Percentiles rank a stretch among this genome's conserved stretches.
Conservation (phyloP, 2,113 vertebrate genomes). For the Sylvia atricapilla region DNA sequence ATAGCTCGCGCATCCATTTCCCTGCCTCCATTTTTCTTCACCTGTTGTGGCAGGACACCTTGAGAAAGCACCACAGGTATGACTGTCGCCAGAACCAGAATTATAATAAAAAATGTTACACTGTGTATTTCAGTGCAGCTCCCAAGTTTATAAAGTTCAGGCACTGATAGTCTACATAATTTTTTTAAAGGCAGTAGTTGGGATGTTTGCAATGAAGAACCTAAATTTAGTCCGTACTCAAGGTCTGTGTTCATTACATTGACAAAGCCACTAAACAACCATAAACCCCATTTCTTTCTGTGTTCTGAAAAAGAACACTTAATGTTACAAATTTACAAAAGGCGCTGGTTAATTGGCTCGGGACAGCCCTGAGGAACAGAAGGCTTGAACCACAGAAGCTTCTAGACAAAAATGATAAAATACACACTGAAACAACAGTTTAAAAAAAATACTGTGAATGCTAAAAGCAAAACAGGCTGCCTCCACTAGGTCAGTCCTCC, state of each 20-base stretch:
- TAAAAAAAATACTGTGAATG: not conserved
- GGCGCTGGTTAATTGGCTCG: accelerated
- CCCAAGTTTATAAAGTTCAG: not conserved
- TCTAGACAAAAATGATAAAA: not conserved
- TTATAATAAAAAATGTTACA: not conserved
- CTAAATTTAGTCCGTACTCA: not conserved
- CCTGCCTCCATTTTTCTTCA: not conserved
- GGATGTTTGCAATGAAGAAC: not conserved
- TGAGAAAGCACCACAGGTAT: not conserved
- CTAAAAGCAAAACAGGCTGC: not conserved
- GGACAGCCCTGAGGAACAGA: not conserved
- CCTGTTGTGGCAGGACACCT: not conserved
- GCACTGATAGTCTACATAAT: not conserved
- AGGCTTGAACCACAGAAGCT: not conserved
- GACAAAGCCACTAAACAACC: not conserved
- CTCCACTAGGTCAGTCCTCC: not conserved
- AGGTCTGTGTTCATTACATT: not conserved
- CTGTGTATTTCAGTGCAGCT: not conserved
- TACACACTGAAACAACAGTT: not conserved
- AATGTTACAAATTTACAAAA: not conserved
- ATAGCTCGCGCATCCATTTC: not conserved
- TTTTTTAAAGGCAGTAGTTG: not conserved
- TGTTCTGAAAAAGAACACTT: not conserved
- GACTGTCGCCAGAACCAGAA: not conserved
- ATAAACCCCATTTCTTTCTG: not conserved